Evolutionary conservation across 2,888 invertebrate species (phyloP), one percentile per base, ranked within the genome.

Genomic region (Adelphocoris suturalis): DNA sequence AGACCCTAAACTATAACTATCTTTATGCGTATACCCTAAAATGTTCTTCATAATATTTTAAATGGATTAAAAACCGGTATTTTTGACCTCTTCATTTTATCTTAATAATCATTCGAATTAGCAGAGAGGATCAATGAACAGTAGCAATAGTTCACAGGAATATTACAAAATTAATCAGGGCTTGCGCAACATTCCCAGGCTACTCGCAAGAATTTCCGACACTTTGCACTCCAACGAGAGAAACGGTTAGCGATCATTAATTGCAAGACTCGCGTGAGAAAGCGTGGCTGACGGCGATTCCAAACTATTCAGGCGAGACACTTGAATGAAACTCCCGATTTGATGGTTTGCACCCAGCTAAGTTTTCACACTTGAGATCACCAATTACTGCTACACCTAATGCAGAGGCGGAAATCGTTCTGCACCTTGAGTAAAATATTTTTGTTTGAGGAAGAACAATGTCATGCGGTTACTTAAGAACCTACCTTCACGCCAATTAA

Each of bases 181-280:
- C 28, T 80, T 37, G 37, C 16, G 78, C 78, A 80, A 80, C 46
- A 19, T 13, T 80, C 46, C 78, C 78, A 80, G 78, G 46, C 3
- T 47, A 46, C 37, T 16, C 46, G 12, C 11, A 19, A 37, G 47
- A 37, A 47, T 80, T 80, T 80, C 46, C 78, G 16, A 47, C 78
- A 16, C 46, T 80, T 37, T 80, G 37, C 78, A 37, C 37, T 37
- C 28, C 78, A 47, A 46, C 78, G 78, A 80, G 46, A 47, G 46
- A 80, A 80, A 46, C 46, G 28, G 78, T 80, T 47, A 80, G 46
- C 37, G 46, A n/a, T 80, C 78, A 80, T 80, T 80, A 80, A 80
- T 80, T 80, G 47, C 37, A 47, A 7, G 78, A 16, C 16, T 80
- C 37, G 78, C 78, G 78, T 80, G 78, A 80, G 78, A 80, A 80